Evolutionary conservation across 2,113 vertebrate species (phyloP), one percentile per base, ranked within the genome.

Genomic region (Pogonocichla stellata): DNA sequence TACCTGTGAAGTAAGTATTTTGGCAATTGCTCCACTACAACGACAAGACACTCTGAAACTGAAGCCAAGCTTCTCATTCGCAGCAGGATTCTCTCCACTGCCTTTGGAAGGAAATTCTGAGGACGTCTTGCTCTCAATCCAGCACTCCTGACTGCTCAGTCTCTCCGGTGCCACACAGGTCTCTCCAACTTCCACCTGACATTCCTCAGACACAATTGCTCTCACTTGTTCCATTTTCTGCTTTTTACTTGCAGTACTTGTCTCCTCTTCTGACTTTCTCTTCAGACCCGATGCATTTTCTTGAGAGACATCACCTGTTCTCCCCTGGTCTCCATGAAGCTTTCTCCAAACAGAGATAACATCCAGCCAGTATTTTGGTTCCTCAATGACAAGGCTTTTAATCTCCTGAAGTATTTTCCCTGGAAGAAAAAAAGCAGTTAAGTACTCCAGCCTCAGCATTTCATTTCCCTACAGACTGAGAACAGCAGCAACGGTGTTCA

Each of bases 31-130:
- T 83, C 99, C 99, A 54, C 98, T 98, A 80, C 98, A 99, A 70
- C 99, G 99, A 96, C 99, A 99, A 58, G 98, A 99, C 61, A 99
- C 98, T 96, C 99, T 98, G 91, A 99, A 99, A 43, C 93, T 97
- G 77, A 97, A 66, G 57, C 54, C 24, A 1, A 47, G 12, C 34
- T 82, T 15, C 36, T 56, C 72, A 7, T 14, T 18, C 1, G 1
- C 53, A 64, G 6, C 2, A 31, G 69, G 51, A 36, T 93, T 31
- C 9, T 75, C 65, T 34, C 4, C 23, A 9, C 48, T 73, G 33
- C n/a, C 66, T 80, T 62, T 28, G 33, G 47, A 29, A 62, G 54
- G 31, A 34, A 74, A 60, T 67, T 86, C 86, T 29, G 70, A 88
- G 67, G 31, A 65, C 34, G 17, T 18, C 48, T 82, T 48, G 19